Conservation (phyloP, 2,113 vertebrate genomes). For the Cyprinodon variegatus region DNA sequence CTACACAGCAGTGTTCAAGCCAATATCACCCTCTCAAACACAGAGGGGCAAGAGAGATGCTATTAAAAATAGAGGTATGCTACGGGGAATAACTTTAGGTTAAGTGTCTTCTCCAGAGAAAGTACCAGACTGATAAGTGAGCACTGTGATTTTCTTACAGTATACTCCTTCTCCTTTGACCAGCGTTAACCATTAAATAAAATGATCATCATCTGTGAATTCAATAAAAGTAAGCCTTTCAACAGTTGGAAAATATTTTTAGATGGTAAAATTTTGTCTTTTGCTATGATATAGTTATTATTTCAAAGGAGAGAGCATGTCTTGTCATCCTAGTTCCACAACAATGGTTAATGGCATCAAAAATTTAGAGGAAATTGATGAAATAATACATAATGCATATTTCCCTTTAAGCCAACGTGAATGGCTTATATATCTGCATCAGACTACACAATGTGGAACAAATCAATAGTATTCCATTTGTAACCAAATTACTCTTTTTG, state of each 20-base stretch:
- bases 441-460: constrained; percentile 65
- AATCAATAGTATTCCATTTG: constrained; percentile 73
- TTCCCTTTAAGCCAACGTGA: constrained; percentile 27
- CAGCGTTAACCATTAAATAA: neutral
- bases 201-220: neutral
- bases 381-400: constrained; percentile 52
- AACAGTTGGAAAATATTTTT: neutral
- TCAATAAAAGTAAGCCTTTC: neutral
- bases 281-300: neutral
- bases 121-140: neutral
- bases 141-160: neutral
- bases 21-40: neutral
- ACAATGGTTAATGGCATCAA: constrained; percentile 61
- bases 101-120: neutral
- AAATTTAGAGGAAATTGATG: constrained; percentile 55
- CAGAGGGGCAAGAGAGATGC: neutral
- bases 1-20: constrained; percentile 5
- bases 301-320: neutral
- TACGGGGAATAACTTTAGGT: neutral
- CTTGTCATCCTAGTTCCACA: constrained; percentile 54
- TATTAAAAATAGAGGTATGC: constrained; percentile 3
- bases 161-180: neutral
- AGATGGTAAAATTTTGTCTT: neutral
- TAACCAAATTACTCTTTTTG: constrained; percentile 67
- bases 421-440: constrained; percentile 55